Evolutionary conservation across 2,797 vertebrate genomes (phyloP), one percentile per base, ranked within the genome.

Genomic region (Paguma larvata): DNA sequence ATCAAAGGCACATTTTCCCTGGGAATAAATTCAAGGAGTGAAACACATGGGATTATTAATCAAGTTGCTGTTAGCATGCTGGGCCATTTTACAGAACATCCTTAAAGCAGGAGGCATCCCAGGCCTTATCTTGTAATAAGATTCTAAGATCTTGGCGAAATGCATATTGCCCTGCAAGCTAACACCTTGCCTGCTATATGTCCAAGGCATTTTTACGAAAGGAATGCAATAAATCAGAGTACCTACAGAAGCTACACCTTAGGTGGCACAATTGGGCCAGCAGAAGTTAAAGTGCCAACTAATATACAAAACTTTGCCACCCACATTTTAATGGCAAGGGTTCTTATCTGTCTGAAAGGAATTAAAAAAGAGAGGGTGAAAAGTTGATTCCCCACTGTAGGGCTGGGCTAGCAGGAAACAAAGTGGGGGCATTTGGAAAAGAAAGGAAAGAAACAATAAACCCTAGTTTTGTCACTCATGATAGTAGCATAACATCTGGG

Each of bases 181-280:
- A 72, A 98, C 44, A 59, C 89, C 8, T 72, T 82, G 44, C 16
- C 85, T 93, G 27, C 38, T 78, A 95, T 78, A 96, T 46, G 67
- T 94, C 92, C 95, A 98, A 77, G 23, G 97, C 78, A 80, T 73
- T 93, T 96, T 96, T 79, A 96, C 4, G 7, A 88, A 95, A 85
- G 38, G 97, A 97, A 93, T n/a, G 80, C 80, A 95, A 98, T 98
- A 98, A 98, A 98, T 98, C 98, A 98, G 34, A 97, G 95, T 34
- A 97, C 53, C 96, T 98, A 97, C 95, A 97, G 98, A 98, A 98
- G 97, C 97, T 96, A 96, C 97, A 96, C 98, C 97, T 98, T 98
- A 98, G 98, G 98, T 96, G 94, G 98, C 92, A 98, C 91, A 98
- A 98, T 96, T 89, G 98, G 96, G 95, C 97, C 83, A 97, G 96